Percentiles rank a stretch among this genome's conserved stretches.
phyloP scores from a whole-genome alignment of 1,140 invertebrate genomes.

The Melitaea cinxia region DNA sequence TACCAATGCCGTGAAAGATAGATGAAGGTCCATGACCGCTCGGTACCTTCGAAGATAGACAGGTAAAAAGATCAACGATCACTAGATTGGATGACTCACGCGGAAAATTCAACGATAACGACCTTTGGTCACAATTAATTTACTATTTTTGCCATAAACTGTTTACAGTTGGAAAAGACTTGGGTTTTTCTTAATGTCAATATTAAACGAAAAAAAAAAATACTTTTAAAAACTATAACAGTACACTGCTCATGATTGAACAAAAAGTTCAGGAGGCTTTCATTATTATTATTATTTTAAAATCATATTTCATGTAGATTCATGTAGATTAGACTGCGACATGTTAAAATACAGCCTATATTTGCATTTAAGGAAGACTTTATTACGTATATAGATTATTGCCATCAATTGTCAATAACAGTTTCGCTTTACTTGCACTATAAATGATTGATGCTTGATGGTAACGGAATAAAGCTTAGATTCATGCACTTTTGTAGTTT shows the following conservation, averaged over 20 bases:
- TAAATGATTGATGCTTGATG: background rate
- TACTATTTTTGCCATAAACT: slow-evolving; percentile 6
- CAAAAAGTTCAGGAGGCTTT: background rate
- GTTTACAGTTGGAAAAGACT: background rate
- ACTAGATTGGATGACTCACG: slow-evolving; percentile 23
- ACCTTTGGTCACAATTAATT: slow-evolving; percentile 7
- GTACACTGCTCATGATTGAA: slow-evolving; percentile 10
- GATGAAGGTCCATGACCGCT: background rate
- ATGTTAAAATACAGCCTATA: background rate
- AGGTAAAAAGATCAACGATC: background rate
- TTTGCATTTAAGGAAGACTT: background rate
- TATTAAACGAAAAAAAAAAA: background rate
- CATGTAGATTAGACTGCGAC: background rate
- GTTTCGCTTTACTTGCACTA: background rate
- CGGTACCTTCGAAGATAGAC: no score
- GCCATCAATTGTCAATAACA: background rate
- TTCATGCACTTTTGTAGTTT: background rate
- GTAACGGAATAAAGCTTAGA: background rate
- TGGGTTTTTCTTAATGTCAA: background rate
- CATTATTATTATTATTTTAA: background rate
- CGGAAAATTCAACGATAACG: slow-evolving; percentile 24
- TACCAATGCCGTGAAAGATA: background rate
- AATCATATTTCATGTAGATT: slow-evolving; percentile 2
- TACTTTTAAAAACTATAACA: background rate
- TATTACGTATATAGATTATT: background rate